Evolutionary conservation across 2,888 invertebrate genomes (phyloP).

Genomic region (Lasioglossum zephyrum): DNA sequence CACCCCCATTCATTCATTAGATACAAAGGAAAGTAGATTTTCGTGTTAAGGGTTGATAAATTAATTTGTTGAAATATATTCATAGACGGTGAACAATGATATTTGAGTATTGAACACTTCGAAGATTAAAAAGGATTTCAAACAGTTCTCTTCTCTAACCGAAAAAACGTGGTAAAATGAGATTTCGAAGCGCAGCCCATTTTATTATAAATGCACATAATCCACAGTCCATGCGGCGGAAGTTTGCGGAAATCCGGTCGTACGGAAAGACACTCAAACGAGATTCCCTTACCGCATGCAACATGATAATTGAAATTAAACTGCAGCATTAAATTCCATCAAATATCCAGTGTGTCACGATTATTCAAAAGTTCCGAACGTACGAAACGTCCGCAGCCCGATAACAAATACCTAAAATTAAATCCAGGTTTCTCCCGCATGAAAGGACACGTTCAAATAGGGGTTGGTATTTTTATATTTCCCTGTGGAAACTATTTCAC

Average conservation of each 20-base stretch:
- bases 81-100: background rate
- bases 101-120: background rate
- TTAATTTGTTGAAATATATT: background rate
- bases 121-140: background rate
- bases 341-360: background rate
- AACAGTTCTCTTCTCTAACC: background rate
- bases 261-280: background rate
- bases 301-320: background rate
- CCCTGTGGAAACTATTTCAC: background rate
- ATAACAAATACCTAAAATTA: background rate
- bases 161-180: too few species aligned
- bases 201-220: background rate
- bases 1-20: background rate
- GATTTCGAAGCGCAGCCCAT: background rate
- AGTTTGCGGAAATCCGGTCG: too few species aligned
- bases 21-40: background rate
- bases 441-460: background rate
- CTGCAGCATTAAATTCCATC: background rate
- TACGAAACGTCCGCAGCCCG: background rate
- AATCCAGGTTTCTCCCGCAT: background rate
- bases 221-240: background rate
- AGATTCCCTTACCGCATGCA: background rate
- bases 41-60: background rate
- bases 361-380: background rate
- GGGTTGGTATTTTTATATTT: background rate